Base-by-base conservation (phyloP, 2,797 vertebrate genomes). In the Muraenolepis orangiensis region DNA sequence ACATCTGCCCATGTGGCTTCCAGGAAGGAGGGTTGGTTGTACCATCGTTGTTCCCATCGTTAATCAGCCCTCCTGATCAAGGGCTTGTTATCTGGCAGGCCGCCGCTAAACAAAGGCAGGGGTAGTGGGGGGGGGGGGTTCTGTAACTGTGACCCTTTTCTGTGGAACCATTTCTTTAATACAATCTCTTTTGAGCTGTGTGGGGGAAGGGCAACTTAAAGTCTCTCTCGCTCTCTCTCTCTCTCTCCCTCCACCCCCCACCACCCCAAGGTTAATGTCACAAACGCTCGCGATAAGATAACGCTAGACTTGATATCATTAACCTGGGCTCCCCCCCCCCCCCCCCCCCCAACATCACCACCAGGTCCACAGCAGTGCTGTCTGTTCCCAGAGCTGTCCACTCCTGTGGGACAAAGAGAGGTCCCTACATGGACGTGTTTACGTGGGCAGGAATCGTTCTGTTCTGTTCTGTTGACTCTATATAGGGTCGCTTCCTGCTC, bases 61-160 rank as follows among this genome's bases (percentile, higher is more conserved):
- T 90, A 90, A 91, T 91, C 90, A 91, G 78, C 74, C 38, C 23
- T 67, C 71, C 82, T 90, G 90, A 92, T 93, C 85, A 92, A 91
- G 84, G 76, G 61, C 67, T 78, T 16, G 51, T 87, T 91, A 87
- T 90, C 88, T 85, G 57, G 73, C 10, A 7, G 30, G 46, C 70
- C 40, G 69, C 76, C 79, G 77, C n/a, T 74, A 72, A 40, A 73
- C 66, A 68, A 72, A 84, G 66, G 76, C 72, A 75, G 82, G 51
- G 68, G 70, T 0, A 30, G 40, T 1, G 3, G 11, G 38, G 14
- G 20, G 29, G 11, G 4, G 20, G 23, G 0, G 6, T 10, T 40
- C 4, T 10, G 11, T n/a, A 4, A 7, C n/a, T 26, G 32, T n/a
- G n/a, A n/a, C n/a, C 73, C 11, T 18, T 66, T 38, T 76, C 71